These are phyloP conservation scores for Meandrina meandrites DNA, from an alignment of 92 coral and sea anemone species.

Conservation along the genomic window DNA sequence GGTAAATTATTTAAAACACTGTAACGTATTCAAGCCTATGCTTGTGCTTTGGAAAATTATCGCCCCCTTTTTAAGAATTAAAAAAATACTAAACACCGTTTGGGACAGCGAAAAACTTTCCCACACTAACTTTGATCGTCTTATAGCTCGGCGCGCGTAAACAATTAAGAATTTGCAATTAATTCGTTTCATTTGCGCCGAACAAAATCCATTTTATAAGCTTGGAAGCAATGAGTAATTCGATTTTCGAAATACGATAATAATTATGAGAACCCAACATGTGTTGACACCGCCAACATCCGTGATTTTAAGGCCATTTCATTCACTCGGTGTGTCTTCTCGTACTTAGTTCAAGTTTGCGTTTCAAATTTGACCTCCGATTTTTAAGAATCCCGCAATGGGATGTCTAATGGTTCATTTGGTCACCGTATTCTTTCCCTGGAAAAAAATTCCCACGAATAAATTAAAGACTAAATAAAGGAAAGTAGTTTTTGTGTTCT, in stretches of 20 bases:
- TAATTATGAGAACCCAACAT: constrained; percentile 51
- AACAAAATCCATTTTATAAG: constrained; percentile 68
- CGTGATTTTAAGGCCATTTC: constrained; percentile 25
- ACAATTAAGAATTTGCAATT: constrained; percentile 42
- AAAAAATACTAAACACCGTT: background rate
- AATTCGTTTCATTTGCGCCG: constrained; percentile 42
- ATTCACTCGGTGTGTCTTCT: background rate
- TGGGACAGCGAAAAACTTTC: constrained; percentile 13
- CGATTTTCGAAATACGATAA: constrained; percentile 65
- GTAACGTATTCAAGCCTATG: background rate
- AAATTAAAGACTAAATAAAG: constrained; percentile 14
- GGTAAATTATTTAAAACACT: background rate
- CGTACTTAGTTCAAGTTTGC: constrained; percentile 36
- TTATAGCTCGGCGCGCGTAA: constrained; percentile 1
- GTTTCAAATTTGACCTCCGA: constrained; percentile 45
- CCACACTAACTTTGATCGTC: constrained; percentile 18
- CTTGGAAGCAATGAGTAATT: constrained; percentile 63
- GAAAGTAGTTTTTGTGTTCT: constrained; percentile 40
- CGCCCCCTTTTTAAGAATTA: background rate
- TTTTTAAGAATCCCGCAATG: constrained; percentile 38
- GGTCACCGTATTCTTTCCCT: constrained; percentile 45
- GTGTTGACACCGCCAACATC: constrained; percentile 26
- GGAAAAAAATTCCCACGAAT: constrained; percentile 61
- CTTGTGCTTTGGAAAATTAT: background rate
- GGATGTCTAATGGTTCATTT: constrained; percentile 35